Evolutionary conservation across 1,140 invertebrate genomes (phyloP).

Genomic region (Colletes latitarsis): DNA sequence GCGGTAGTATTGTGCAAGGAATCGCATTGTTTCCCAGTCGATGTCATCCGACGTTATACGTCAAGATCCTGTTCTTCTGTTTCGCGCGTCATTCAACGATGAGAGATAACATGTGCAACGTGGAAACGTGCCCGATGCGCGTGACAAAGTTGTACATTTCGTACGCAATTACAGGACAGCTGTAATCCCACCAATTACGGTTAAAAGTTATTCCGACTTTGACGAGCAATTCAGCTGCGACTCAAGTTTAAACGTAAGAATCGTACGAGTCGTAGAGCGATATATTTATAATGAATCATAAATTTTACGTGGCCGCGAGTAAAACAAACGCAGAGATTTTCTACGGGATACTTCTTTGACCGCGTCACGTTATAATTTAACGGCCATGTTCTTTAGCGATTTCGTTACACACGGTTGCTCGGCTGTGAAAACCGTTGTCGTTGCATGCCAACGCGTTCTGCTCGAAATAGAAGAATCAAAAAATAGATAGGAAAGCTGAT

Average conservation of each 20-base stretch:
- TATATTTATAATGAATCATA: neutral
- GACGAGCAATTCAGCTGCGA: too few species aligned
- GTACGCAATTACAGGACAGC: too few species aligned
- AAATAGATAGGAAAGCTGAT: neutral
- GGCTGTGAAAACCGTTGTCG: conserved; percentile 11
- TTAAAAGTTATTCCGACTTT: too few species aligned
- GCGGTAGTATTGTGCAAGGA: neutral
- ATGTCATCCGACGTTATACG: conserved; percentile 20
- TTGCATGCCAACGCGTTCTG: conserved; percentile 20
- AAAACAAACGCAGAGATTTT: neutral
- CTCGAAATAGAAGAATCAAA: conserved; percentile 23
- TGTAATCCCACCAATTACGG: too few species aligned
- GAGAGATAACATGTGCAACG: neutral
- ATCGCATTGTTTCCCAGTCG: conserved; percentile 32
- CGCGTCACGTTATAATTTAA: conserved; percentile 2
- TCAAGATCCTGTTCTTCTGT: neutral
- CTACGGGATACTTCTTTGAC: neutral
- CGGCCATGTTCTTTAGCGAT: conserved; percentile 11
- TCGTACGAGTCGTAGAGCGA: neutral
- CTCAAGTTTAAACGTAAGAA: too few species aligned
- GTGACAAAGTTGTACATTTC: too few species aligned
- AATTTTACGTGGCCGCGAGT: neutral
- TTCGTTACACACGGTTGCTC: conserved; percentile 10
- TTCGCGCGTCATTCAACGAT: neutral
- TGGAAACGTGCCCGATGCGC: too few species aligned